A percentile compares a stretch with the other conserved stretches of the same genome.
Conservation (phyloP, 2,113 vertebrate genomes). For the Myotis brandtii region DNA sequence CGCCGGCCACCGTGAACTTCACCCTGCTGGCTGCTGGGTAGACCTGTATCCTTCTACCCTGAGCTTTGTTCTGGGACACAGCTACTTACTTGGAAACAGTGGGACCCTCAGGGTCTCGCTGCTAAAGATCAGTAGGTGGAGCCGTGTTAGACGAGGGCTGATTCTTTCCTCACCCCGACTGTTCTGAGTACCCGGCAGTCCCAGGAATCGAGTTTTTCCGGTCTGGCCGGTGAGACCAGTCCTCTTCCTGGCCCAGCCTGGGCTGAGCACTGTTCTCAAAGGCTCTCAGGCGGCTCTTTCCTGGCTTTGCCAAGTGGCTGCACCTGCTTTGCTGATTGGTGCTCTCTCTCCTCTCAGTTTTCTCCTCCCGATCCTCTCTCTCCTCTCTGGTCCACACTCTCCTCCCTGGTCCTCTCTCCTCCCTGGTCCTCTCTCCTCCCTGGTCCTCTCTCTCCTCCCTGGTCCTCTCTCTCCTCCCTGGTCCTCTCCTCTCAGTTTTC, state of each 20-base stretch:
- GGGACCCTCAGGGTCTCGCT: background rate
- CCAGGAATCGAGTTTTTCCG: background rate
- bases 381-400: too few species aligned
- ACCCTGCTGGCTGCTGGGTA: background rate
- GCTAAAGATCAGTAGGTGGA: background rate
- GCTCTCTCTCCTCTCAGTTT: too few species aligned
- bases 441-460: too few species aligned
- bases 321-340: background rate
- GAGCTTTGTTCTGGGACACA: background rate
- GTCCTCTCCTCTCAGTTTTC: too few species aligned
- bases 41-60: conserved; percentile 21
- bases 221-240: background rate
- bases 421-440: too few species aligned
- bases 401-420: too few species aligned
- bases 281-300: background rate
- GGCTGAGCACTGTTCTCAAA: background rate
- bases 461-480: too few species aligned
- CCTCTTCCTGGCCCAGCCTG: background rate
- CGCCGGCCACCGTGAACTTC: background rate
- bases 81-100: background rate
- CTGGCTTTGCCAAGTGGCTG: background rate
- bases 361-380: too few species aligned
- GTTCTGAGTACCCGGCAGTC: background rate
- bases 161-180: background rate
- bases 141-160: background rate